phyloP scores from a whole-genome alignment of 2,888 invertebrate genomes.

The Epiblema foenella region DNA sequence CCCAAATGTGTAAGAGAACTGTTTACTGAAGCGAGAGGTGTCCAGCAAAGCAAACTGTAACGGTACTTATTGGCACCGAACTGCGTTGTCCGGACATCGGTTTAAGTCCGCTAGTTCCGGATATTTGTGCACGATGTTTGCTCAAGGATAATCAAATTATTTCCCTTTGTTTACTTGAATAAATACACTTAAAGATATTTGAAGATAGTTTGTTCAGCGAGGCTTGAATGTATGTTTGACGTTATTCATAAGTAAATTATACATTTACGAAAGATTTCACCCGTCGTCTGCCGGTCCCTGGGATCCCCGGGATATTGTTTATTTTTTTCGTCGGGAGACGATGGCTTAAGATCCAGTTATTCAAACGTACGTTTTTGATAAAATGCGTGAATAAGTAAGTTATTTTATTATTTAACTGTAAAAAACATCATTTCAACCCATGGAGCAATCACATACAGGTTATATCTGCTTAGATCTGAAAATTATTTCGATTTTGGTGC shows the following conservation, averaged over 20 bases:
- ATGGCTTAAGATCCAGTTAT: too few relatives aligned
- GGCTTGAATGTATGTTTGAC: conserved; percentile 3
- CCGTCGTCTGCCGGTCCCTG: too few relatives aligned
- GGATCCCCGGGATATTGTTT: too few relatives aligned
- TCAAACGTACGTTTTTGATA: too few relatives aligned
- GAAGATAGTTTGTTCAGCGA: conserved; percentile 3
- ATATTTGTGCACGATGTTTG: conserved; percentile 33
- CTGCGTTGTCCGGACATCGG: conserved; percentile 41
- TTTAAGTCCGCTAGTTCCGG: conserved; percentile 26
- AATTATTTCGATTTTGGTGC: too few relatives aligned
- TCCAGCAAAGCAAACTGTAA: conserved; percentile 31
- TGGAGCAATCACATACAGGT: too few relatives aligned
- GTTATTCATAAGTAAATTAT: conserved; percentile 5
- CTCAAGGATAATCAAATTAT: conserved; percentile 38
- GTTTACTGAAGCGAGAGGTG: conserved; percentile 41
- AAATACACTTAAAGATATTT: conserved; percentile 29
- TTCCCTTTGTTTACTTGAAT: conserved; percentile 30
- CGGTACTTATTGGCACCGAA: conserved; percentile 46
- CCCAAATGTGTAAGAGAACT: conserved; percentile 45
- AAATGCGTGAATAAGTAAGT: too few relatives aligned
- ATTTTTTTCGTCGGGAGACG: too few relatives aligned
- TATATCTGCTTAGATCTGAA: too few relatives aligned
- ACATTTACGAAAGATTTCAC: too few relatives aligned
- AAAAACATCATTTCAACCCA: too few relatives aligned
- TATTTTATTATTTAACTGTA: too few relatives aligned